Evolutionary conservation across 1,140 invertebrate species (phyloP).

Genomic region (Caerostris extrusa): DNA sequence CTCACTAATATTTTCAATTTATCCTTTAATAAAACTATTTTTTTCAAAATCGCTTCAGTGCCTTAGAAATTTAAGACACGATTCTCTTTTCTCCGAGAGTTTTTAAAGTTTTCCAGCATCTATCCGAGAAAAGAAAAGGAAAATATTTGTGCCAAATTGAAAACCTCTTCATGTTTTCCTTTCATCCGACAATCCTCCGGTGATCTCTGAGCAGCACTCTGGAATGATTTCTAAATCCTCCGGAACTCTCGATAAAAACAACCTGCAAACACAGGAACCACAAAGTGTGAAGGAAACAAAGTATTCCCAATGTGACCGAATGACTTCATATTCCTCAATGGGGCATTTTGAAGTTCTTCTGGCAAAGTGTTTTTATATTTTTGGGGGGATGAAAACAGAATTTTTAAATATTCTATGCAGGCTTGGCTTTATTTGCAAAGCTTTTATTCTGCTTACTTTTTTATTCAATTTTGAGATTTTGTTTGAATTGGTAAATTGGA

Average conservation of each 20-base stretch:
- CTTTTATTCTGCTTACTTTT: too few relatives aligned
- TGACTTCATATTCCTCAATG: neutral
- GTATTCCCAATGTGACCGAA: neutral
- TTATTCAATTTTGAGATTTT: neutral
- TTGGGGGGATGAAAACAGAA: too few relatives aligned
- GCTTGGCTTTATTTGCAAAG: too few relatives aligned
- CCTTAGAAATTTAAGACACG: neutral
- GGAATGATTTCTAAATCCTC: neutral
- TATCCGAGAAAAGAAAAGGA: too few relatives aligned
- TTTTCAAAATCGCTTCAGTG: neutral
- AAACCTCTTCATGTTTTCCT: constrained; percentile 1
- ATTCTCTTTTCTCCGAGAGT: neutral
- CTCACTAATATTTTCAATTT: too few relatives aligned
- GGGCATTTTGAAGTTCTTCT: neutral
- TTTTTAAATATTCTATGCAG: too few relatives aligned
- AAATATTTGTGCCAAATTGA: neutral
- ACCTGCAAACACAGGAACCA: neutral
- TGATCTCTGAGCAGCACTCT: neutral
- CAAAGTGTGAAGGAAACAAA: neutral
- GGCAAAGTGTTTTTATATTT: neutral
- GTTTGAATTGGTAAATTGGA: too few relatives aligned
- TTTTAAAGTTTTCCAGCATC: neutral
- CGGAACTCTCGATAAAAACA: neutral
- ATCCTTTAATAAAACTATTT: neutral
- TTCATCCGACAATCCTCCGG: neutral